Conservation (phyloP, 2,888 invertebrate genomes). For the Pammene fasciana region DNA sequence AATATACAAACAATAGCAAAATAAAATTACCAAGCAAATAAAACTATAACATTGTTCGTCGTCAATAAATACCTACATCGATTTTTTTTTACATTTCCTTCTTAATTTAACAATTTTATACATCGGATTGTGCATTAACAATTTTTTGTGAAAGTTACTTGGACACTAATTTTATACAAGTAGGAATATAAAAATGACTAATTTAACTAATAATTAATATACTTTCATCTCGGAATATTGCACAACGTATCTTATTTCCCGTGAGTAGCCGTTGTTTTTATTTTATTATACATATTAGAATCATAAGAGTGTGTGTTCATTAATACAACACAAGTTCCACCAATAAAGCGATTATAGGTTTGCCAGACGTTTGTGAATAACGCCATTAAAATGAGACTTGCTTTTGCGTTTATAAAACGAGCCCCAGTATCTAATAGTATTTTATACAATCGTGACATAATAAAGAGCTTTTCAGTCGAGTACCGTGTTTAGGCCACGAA, state of each 20-base stretch:
- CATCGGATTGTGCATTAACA: constrained; percentile 33
- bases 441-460: too few species aligned
- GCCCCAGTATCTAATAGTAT: too few species aligned
- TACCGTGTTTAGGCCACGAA: too few species aligned
- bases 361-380: too few species aligned
- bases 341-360: too few species aligned
- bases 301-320: too few species aligned
- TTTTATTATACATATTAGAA: not conserved
- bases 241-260: not conserved
- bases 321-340: too few species aligned
- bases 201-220: not conserved
- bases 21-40: constrained; percentile 52
- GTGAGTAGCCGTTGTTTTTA: not conserved
- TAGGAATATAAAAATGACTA: not conserved
- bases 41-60: constrained; percentile 50
- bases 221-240: not conserved
- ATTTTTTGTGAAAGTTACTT: constrained; percentile 13
- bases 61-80: constrained; percentile 42
- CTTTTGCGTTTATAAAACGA: too few species aligned
- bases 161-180: constrained; percentile 3
- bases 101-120: constrained; percentile 24
- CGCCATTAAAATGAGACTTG: too few species aligned
- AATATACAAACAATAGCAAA: constrained; percentile 53
- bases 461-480: too few species aligned
- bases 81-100: constrained; percentile 41